phyloP scores from a whole-genome alignment of 2,888 invertebrate species.

The Calephelis perditalis region DNA sequence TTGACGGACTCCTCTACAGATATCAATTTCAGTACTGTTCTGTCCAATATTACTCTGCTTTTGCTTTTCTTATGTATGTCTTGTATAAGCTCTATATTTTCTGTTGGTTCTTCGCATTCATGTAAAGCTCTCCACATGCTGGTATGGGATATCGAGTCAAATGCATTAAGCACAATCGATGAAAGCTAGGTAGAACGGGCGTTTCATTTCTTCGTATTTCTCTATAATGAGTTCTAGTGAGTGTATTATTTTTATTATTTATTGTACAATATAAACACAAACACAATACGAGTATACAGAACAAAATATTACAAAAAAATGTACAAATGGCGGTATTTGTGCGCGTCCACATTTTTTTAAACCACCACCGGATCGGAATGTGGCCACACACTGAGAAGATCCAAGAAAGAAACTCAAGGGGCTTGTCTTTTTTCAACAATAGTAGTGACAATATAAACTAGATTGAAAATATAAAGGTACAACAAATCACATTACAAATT shows the following conservation, averaged over 20 bases:
- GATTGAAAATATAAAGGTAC: too few relatives aligned
- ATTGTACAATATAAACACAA: too few relatives aligned
- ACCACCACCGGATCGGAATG: too few relatives aligned
- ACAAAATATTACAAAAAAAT: too few relatives aligned
- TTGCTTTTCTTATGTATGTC: slow-evolving; percentile 16
- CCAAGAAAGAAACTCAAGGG: too few relatives aligned
- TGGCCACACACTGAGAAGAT: too few relatives aligned
- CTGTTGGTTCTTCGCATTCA: slow-evolving; percentile 18
- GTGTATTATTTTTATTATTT: slow-evolving; percentile 15
- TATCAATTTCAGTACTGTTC: slow-evolving; percentile 20
- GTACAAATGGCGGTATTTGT: too few relatives aligned
- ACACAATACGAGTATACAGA: too few relatives aligned
- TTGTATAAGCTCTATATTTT: slow-evolving; percentile 20
- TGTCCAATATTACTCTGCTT: slow-evolving; percentile 15
- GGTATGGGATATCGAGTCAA: slow-evolving; percentile 18
- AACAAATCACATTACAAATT: too few relatives aligned
- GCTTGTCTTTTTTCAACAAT: too few relatives aligned
- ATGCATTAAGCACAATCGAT: slow-evolving; percentile 21
- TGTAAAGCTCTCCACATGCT: slow-evolving; percentile 18
- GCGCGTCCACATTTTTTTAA: too few relatives aligned
- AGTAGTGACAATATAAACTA: too few relatives aligned
- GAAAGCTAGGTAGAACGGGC: slow-evolving; percentile 21
- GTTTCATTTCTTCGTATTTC: slow-evolving; percentile 11
- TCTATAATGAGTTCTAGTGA: slow-evolving; percentile 15
- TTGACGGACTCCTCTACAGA: slow-evolving; percentile 20